These are phyloP conservation scores for Oscheius myriophilus DNA, from an alignment of 2,888 invertebrate genomes.

Conservation along the genomic window DNA sequence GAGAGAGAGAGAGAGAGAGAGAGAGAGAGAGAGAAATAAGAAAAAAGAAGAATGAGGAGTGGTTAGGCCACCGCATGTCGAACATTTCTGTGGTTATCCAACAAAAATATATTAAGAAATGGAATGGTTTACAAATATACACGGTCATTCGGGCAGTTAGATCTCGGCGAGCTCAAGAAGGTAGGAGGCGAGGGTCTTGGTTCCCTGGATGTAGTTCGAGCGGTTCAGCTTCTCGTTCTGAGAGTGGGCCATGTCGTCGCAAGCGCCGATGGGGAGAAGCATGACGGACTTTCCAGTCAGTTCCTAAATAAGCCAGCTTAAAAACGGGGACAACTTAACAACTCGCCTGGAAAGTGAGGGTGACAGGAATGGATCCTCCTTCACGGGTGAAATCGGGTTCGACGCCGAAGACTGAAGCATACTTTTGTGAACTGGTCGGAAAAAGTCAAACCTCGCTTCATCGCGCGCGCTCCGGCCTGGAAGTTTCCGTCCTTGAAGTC, in stretches of 20 bases:
- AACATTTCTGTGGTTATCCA: too few species aligned
- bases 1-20: too few species aligned
- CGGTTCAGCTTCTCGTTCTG: conserved; percentile 95
- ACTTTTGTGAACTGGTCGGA: too few species aligned
- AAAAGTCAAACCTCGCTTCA: conserved; percentile 45
- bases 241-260: conserved; percentile 98
- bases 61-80: too few species aligned
- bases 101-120: too few species aligned
- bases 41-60: too few species aligned
- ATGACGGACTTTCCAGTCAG: conserved; percentile 84
- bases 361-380: conserved; percentile 96
- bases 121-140: too few species aligned
- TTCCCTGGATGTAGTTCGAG: conserved; percentile 65
- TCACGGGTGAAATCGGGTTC: conserved; percentile 95
- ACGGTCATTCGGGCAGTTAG: too few species aligned
- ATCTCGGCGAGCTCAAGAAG: conserved; percentile 63
- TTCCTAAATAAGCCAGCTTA: conserved; percentile 62
- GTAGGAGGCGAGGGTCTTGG: conserved; percentile 66
- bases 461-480: conserved; percentile 80
- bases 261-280: conserved; percentile 90
- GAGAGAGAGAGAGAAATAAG: too few species aligned
- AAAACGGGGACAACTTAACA: not conserved
- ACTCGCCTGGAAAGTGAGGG: conserved; percentile 80
- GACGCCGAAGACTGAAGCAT: conserved; percentile 80
- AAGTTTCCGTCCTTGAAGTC: conserved; percentile 92